phyloP scores from a whole-genome alignment of 2,113 vertebrate genomes.

The Leucopternis melanops region DNA sequence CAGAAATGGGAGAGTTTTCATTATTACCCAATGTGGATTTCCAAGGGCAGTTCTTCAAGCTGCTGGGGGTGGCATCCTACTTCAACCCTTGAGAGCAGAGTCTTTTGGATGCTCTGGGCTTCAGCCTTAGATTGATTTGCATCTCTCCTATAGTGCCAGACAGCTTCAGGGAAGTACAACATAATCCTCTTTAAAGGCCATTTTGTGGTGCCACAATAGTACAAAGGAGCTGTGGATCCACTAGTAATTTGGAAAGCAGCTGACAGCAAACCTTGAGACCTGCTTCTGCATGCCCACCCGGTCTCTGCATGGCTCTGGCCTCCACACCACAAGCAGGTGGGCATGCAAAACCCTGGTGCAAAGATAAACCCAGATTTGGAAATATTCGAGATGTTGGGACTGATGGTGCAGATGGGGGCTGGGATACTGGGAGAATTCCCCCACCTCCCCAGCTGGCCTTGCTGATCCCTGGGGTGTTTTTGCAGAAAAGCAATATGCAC shows the following conservation, averaged over 20 bases:
- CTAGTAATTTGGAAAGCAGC: neutral
- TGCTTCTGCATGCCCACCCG: neutral
- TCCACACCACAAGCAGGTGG: neutral
- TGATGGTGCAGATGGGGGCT: fast-evolving
- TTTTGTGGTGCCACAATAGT: neutral
- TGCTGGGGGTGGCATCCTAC: neutral
- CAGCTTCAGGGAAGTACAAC: neutral
- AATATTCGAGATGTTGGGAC: neutral
- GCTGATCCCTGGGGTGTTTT: neutral
- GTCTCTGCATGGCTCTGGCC: neutral
- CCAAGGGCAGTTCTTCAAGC: neutral
- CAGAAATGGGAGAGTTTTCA: neutral
- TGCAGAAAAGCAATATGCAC: neutral
- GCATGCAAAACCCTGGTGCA: neutral
- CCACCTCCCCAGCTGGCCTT: neutral
- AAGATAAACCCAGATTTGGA: neutral
- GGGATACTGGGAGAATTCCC: no score
- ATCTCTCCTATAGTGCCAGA: neutral
- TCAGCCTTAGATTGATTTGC: neutral
- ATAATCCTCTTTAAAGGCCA: neutral
- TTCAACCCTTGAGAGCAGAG: neutral
- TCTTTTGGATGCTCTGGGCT: neutral
- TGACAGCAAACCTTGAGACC: neutral
- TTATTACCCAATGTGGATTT: neutral
- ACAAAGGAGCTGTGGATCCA: no score